A percentile compares a stretch with the other conserved stretches of the same genome.
phyloP scores from a whole-genome alignment of 2,113 vertebrate species.

The Poeciliopsis occidentalis region DNA sequence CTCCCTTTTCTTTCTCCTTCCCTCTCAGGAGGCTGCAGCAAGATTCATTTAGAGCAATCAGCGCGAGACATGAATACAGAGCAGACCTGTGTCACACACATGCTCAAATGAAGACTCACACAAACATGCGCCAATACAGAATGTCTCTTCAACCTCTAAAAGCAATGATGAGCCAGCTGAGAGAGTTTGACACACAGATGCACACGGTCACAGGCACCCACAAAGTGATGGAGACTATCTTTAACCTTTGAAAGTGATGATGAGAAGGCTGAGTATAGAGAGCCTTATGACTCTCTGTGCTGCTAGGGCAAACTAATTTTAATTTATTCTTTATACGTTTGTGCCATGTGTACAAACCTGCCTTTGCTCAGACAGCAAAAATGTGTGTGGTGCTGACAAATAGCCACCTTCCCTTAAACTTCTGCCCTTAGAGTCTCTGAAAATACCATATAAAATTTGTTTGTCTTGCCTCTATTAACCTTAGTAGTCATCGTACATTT shows the following conservation, averaged over 20 bases:
- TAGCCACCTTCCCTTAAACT: slow-evolving; percentile 12
- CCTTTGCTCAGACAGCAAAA: slow-evolving; percentile 5
- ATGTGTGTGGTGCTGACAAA: slow-evolving; percentile 2
- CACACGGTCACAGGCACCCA: slow-evolving; percentile 7
- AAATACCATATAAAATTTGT: slow-evolving; percentile 6
- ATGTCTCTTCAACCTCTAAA: slow-evolving; percentile 54
- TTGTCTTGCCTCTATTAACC: slow-evolving; percentile 24
- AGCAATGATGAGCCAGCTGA: slow-evolving; percentile 60
- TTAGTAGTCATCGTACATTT: slow-evolving; percentile 8
- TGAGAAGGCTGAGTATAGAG: slow-evolving; percentile 55
- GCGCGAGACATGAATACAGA: slow-evolving; percentile 74
- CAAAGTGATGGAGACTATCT: slow-evolving; percentile 47
- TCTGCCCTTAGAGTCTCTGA: slow-evolving; percentile 1
- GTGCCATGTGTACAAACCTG: slow-evolving; percentile 21
- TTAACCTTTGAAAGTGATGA: slow-evolving; percentile 72
- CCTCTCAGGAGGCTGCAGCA: slow-evolving; percentile 54
- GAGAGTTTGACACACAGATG: slow-evolving; percentile 11
- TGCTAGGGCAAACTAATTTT: slow-evolving; percentile 14
- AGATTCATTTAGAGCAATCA: slow-evolving; percentile 75
- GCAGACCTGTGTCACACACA: slow-evolving; percentile 58
- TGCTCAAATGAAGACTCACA: slow-evolving; percentile 26
- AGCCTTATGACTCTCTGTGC: slow-evolving; percentile 36
- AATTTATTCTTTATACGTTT: slow-evolving; percentile 40
- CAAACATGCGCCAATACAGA: slow-evolving; percentile 46
- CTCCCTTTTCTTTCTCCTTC: slow-evolving; percentile 6